A percentile compares a stretch with the other conserved stretches of the same genome.
Evolutionary conservation across 92 coral and sea anemone species (phyloP).

Genomic region (Phenganax subtilis): DNA sequence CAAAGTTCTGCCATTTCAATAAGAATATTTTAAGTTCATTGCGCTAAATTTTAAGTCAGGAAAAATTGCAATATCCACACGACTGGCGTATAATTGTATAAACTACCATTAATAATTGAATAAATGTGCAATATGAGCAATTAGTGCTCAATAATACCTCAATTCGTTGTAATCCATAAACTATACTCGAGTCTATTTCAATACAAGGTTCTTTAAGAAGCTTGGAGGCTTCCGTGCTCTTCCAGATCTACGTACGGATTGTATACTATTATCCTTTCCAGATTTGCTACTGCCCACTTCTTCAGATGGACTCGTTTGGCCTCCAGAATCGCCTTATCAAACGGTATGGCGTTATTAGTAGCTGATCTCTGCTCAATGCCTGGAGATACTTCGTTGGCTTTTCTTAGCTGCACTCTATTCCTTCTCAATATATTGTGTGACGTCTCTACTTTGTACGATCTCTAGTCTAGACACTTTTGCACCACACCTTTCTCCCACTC

Average conservation of each 20-base stretch:
- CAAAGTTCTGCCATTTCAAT: too few species aligned
- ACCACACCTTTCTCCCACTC: slow-evolving; percentile 40
- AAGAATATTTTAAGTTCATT: too few species aligned
- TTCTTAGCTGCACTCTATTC: slow-evolving; percentile 23
- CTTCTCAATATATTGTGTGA: slow-evolving; percentile 19
- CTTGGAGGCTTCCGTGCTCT: slow-evolving; percentile 4
- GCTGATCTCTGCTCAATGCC: slow-evolving; percentile 8
- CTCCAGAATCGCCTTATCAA: slow-evolving; percentile 1
- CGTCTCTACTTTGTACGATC: slow-evolving; percentile 31
- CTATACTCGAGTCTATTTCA: background rate
- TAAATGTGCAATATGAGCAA: slow-evolving; percentile 12
- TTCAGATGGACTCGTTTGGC: background rate
- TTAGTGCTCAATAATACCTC: background rate
- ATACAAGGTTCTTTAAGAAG: background rate
- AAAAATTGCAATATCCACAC: too few species aligned
- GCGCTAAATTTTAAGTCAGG: too few species aligned
- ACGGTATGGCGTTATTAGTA: background rate
- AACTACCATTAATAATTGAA: background rate
- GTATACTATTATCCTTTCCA: slow-evolving; percentile 2
- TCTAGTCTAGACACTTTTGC: slow-evolving; percentile 24
- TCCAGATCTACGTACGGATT: background rate
- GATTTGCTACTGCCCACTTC: slow-evolving; percentile 8
- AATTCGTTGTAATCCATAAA: background rate
- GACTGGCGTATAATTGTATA: background rate
- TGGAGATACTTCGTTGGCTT: slow-evolving; percentile 15